Conservation (phyloP, 2,113 vertebrate species). For the Xiphophorus maculatus region DNA sequence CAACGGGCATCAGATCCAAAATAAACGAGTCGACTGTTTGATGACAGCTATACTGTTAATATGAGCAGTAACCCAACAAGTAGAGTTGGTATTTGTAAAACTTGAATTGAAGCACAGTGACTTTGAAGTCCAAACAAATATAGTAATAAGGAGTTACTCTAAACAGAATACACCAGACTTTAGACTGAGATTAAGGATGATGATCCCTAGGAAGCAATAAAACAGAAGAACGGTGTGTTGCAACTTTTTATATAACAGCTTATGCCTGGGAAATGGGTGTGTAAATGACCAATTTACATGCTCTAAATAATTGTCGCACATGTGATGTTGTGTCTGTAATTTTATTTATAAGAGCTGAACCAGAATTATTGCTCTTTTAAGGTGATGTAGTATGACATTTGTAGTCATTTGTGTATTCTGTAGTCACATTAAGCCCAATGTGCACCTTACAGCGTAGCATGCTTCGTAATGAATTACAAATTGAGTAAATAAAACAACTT, state of each 20-base stretch:
- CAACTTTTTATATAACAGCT: not conserved
- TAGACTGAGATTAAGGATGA: slow-evolving; percentile 2
- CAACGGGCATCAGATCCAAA: slow-evolving; percentile 80
- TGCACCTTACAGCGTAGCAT: slow-evolving; percentile 34
- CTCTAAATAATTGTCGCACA: slow-evolving; percentile 1
- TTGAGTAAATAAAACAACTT: slow-evolving; percentile 31
- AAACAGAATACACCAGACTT: slow-evolving; percentile 21
- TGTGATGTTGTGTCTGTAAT: not conserved
- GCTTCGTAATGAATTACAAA: not conserved
- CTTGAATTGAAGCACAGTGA: slow-evolving; percentile 4
- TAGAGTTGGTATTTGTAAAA: slow-evolving; percentile 16
- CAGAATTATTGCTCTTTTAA: slow-evolving; percentile 56
- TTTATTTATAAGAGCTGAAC: slow-evolving; percentile 7
- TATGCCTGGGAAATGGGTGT: not conserved
- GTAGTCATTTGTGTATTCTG: not conserved
- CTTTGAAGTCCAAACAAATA: slow-evolving; percentile 10
- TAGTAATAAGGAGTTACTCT: slow-evolving; percentile 32
- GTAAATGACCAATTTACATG: not conserved
- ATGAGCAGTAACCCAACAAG: slow-evolving; percentile 1
- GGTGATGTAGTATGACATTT: slow-evolving; percentile 15
- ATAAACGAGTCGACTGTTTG: slow-evolving; percentile 85
- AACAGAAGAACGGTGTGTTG: slow-evolving; percentile 7
- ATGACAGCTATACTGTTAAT: slow-evolving; percentile 24
- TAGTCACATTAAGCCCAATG: slow-evolving; percentile 8
- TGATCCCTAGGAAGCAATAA: slow-evolving; percentile 15